Conservation (phyloP, 2,888 invertebrate genomes). For the Hirtodrosophila duncani region DNA sequence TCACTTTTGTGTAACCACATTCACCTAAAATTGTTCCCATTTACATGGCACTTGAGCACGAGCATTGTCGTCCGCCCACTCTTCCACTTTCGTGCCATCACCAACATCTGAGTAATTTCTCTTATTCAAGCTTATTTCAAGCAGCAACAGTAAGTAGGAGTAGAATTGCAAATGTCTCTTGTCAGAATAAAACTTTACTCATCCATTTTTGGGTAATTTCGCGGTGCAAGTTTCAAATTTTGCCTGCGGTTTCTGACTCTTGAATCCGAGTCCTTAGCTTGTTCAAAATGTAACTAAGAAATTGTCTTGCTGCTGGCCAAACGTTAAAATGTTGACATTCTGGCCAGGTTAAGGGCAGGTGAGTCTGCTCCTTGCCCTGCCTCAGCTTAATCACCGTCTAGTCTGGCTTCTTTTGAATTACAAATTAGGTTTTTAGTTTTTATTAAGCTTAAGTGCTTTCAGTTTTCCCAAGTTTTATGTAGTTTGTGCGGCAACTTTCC, state of each 20-base stretch:
- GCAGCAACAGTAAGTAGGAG: conserved; percentile 10
- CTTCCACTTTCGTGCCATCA: background rate
- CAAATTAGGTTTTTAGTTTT: conserved; percentile 59
- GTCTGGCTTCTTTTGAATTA: conserved; percentile 26
- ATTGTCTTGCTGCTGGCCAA: conserved; percentile 37
- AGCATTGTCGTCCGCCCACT: background rate
- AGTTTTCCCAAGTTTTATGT: conserved; percentile 7
- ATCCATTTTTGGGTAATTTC: conserved; percentile 57
- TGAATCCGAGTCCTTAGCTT: conserved; percentile 20
- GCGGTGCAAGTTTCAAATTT: conserved; percentile 57
- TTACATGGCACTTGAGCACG: conserved; percentile 49
- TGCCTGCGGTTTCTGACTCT: conserved; percentile 33
- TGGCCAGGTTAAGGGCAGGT: conserved; percentile 33
- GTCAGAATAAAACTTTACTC: conserved; percentile 51
- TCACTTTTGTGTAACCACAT: conserved; percentile 5
- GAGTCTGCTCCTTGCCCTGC: too few relatives aligned
- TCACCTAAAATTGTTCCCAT: conserved; percentile 40
- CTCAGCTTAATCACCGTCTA: conserved; percentile 25
- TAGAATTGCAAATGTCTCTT: conserved; percentile 30
- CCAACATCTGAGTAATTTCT: conserved; percentile 25
- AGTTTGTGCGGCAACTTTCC: conserved; percentile 29
- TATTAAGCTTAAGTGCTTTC: conserved; percentile 43
- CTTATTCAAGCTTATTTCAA: conserved; percentile 13
- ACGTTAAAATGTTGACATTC: conserved; percentile 45
- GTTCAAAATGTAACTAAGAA: conserved; percentile 12